phyloP scores from a whole-genome alignment of 1,140 invertebrate species.

The Drosophila sproati region DNA sequence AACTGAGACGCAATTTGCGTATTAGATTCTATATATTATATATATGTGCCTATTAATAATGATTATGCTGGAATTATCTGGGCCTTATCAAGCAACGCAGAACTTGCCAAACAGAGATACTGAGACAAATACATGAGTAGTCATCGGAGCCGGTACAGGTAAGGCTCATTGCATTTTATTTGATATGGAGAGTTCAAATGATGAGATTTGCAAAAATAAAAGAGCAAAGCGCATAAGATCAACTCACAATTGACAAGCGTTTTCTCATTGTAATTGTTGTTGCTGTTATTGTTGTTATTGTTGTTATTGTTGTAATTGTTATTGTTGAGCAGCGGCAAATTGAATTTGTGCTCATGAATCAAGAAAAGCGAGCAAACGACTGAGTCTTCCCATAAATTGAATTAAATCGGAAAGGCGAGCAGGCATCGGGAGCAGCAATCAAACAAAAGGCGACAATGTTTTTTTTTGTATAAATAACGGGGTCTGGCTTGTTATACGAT shows the following conservation, averaged over 20 bases:
- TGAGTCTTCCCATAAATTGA: slow-evolving; percentile 47
- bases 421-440: slow-evolving; percentile 16
- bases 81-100: background rate
- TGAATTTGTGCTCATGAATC: slow-evolving; percentile 60
- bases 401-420: slow-evolving; percentile 43
- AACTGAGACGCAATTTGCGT: slow-evolving; percentile 16
- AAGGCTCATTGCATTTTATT: background rate
- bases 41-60: background rate
- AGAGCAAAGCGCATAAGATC: slow-evolving; percentile 39
- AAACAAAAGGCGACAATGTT: slow-evolving; percentile 45
- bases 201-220: slow-evolving; percentile 12
- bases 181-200: background rate
- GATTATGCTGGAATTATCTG: background rate
- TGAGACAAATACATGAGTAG: background rate
- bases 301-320: slow-evolving; percentile 15
- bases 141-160: background rate
- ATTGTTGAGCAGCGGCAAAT: slow-evolving; percentile 45
- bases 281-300: slow-evolving; percentile 30
- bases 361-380: slow-evolving; percentile 56
- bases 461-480: slow-evolving; percentile 9
- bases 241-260: slow-evolving; percentile 55
- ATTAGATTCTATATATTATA: too few relatives aligned
- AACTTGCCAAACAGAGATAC: background rate
- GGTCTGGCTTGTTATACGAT: slow-evolving; percentile 24
- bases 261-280: slow-evolving; percentile 14